A percentile compares a stretch with the other conserved stretches of the same genome.
Conservation (phyloP, 2,113 vertebrate species). For the Onychorhynchus coronatus region DNA sequence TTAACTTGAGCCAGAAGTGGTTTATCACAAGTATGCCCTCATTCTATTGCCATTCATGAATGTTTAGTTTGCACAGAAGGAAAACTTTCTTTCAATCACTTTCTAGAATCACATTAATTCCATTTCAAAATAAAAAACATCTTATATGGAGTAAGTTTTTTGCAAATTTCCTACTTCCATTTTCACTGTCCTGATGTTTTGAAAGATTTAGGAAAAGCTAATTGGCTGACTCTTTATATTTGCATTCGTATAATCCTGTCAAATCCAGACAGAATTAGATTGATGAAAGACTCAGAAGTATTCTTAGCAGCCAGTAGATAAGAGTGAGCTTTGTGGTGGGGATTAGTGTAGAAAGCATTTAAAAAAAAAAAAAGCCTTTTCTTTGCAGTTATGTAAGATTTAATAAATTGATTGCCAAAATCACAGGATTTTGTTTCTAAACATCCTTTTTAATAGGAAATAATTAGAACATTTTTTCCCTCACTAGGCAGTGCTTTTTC, state of each 20-base stretch:
- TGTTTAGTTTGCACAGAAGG: not conserved
- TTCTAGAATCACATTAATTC: not conserved
- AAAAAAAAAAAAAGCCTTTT: constrained; percentile 10
- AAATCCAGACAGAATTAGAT: constrained; percentile 36
- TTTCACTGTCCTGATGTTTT: not conserved
- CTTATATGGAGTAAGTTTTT: not conserved
- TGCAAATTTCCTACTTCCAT: not conserved
- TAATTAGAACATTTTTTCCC: not conserved
- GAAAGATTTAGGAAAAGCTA: not conserved
- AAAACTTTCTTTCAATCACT: not conserved
- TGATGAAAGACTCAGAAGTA: constrained; percentile 38
- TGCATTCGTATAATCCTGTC: constrained; percentile 32
- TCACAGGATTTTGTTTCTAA: not conserved
- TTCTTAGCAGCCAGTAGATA: constrained; percentile 54
- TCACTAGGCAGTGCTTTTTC: not conserved
- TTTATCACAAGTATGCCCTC: not conserved
- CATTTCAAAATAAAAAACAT: not conserved
- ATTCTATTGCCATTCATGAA: not conserved
- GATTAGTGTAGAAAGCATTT: constrained; percentile 29
- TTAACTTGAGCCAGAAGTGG: not conserved
- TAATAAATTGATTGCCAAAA: not conserved
- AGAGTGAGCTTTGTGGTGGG: constrained; percentile 12
- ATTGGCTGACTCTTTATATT: not conserved
- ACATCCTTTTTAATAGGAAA: not conserved
- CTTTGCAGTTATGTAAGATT: constrained; percentile 18